Base-by-base conservation (phyloP, 2,113 vertebrate genomes). In the Aplodontia rufa region DNA sequence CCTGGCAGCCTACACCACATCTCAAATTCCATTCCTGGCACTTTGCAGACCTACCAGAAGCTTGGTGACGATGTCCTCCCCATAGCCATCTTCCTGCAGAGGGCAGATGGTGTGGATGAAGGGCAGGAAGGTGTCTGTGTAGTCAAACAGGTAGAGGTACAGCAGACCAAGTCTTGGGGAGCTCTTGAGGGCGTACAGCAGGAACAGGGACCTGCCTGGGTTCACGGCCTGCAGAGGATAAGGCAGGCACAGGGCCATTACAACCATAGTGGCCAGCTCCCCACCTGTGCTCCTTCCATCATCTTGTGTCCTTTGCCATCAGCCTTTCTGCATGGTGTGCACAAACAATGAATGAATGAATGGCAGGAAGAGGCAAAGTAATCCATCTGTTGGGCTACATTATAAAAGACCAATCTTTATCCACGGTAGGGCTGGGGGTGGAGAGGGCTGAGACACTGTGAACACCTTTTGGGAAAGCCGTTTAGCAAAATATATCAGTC, bases 91-190 rank as follows among this genome's bases (percentile, higher is more conserved):
- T 24, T 98, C 96, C 66, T 98, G 98, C 5, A 95, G 91, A 7
- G 99, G 99, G 90, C 99, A 99, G 97, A 99, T 99, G 80, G 99
- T 99, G 93, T 99, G 99, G 92, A 99, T 98, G 98, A 99, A 99
- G 93, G 99, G 99, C 91, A 99, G 98, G 97, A 99, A 99, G 95
- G 98, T 99, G 96, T 99, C 99, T 0, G 98, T 66, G 2, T 99
- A 99, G 97, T 99, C 99, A 76, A 99, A 99, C 76, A 99, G 98
- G 97, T 99, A 99, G 0, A 99, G 97, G 96, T 99, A 99, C 69
- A 99, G 98, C 97, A 99, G 98, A 13, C 99, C 99, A 62, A 99
- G 99, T 30, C 99, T 99, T 2, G 99, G 99, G 69, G 99, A 99
- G 95, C 98, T 99, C 98, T 99, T 99, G 98, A 99, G 98, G 60